Percentiles rank a stretch among this genome's conserved stretches.
These are phyloP conservation scores for Apodemia hepburni DNA, from an alignment of 2,888 invertebrate species.

Conservation along the genomic window DNA sequence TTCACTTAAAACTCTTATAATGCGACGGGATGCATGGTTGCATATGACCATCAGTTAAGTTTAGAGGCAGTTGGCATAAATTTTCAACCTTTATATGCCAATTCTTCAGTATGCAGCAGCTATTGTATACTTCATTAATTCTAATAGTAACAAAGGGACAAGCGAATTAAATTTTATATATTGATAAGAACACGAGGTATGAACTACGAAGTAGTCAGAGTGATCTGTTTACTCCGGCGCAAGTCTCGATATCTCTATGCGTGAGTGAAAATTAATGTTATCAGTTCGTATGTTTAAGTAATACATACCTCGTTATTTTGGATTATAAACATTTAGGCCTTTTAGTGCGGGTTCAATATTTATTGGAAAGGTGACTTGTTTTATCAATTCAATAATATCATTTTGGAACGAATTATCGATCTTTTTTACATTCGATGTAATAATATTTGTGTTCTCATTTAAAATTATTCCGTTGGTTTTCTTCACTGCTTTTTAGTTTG, in stretches of 20 bases:
- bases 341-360: constrained; percentile 21
- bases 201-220: constrained; percentile 63
- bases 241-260: constrained; percentile 41
- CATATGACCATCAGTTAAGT: too few relatives aligned
- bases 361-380: constrained; percentile 33
- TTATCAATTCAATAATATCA: constrained; percentile 25
- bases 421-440: constrained; percentile 18
- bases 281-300: constrained; percentile 21
- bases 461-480: background rate
- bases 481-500: background rate
- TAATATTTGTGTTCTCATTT: constrained; percentile 12
- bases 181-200: constrained; percentile 35
- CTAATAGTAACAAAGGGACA: background rate
- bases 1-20: too few relatives aligned
- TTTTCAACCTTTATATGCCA: too few relatives aligned
- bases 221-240: constrained; percentile 46
- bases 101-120: too few relatives aligned
- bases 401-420: constrained; percentile 5
- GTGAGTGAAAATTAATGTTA: constrained; percentile 35
- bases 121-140: too few relatives aligned
- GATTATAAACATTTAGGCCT: constrained; percentile 27
- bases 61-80: too few relatives aligned
- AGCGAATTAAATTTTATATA: background rate
- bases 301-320: constrained; percentile 21
- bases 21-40: too few relatives aligned